phyloP scores from a whole-genome alignment of 2,888 invertebrate genomes.

The Eilema depressum region DNA sequence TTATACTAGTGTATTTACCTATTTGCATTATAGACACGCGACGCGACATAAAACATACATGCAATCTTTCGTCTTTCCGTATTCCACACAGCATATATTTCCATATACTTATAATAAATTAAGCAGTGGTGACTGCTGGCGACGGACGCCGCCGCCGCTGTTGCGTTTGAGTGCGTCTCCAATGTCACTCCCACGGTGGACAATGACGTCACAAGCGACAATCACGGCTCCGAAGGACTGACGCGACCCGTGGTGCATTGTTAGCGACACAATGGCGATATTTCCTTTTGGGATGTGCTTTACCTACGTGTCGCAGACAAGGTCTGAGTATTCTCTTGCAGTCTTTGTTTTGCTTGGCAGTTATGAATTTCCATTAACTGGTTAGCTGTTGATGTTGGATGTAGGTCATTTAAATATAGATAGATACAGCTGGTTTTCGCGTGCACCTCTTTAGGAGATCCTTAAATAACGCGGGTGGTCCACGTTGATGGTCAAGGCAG shows the following conservation, averaged over 20 bases:
- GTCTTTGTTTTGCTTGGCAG: constrained; percentile 34
- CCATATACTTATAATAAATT: constrained; percentile 42
- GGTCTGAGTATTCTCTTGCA: constrained; percentile 46
- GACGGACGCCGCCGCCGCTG: too few relatives aligned
- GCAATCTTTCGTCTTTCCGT: constrained; percentile 29
- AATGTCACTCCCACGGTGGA: constrained; percentile 80
- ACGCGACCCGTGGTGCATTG: constrained; percentile 56
- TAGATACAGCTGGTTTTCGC: too few relatives aligned
- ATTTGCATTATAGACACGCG: not conserved
- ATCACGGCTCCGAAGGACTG: constrained; percentile 60
- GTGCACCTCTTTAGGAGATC: too few relatives aligned
- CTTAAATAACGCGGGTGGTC: too few relatives aligned
- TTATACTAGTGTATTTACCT: too few relatives aligned
- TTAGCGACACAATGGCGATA: constrained; percentile 61
- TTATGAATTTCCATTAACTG: constrained; percentile 18
- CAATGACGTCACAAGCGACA: constrained; percentile 64
- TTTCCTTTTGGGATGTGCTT: constrained; percentile 63
- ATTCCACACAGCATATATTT: constrained; percentile 38
- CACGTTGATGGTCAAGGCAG: too few relatives aligned
- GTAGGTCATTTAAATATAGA: constrained; percentile 2
- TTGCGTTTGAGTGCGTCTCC: constrained; percentile 51
- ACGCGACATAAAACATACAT: constrained; percentile 22
- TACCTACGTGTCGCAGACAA: constrained; percentile 52
- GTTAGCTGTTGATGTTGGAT: constrained; percentile 2
- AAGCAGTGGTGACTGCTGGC: constrained; percentile 29